A percentile compares a stretch with the other conserved stretches of the same genome.
Conservation (phyloP, 2,113 vertebrate species). For the Tyrannus savana region DNA sequence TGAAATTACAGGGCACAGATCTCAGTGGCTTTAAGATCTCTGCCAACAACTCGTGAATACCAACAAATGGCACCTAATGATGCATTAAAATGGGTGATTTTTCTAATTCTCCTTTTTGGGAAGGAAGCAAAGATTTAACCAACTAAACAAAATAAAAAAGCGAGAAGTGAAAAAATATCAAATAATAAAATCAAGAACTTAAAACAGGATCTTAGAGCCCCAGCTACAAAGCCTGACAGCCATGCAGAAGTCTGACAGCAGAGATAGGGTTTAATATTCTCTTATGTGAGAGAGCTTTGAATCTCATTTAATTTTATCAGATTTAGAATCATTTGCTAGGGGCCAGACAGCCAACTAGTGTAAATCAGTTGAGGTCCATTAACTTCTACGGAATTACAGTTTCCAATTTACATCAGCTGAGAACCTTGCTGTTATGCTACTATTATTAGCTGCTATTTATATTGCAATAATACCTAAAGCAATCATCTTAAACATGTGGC, state of each 20-base stretch:
- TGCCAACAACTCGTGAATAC: background rate
- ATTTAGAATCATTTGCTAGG: constrained; percentile 59
- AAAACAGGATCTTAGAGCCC: constrained; percentile 18
- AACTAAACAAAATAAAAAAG: constrained; percentile 14
- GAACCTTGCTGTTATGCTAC: constrained; percentile 51
- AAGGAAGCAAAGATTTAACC: constrained; percentile 2
- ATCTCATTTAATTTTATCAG: constrained; percentile 71
- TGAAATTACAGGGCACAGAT: constrained; percentile 59
- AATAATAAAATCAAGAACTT: constrained; percentile 57
- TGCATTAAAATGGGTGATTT: background rate
- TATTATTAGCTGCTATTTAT: constrained; percentile 65
- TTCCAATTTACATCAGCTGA: constrained; percentile 66
- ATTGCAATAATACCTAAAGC: constrained; percentile 39
- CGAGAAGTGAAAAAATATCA: constrained; percentile 20
- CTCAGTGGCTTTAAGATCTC: background rate
- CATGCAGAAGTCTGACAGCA: constrained; percentile 16
- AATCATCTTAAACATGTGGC: constrained; percentile 32
- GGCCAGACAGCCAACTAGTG: constrained; percentile 62
- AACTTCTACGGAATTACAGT: constrained; percentile 60
- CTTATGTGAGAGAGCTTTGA: constrained; percentile 49
- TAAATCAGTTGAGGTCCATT: constrained; percentile 69
- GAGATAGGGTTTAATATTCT: constrained; percentile 56
- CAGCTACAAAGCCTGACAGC: constrained; percentile 55
- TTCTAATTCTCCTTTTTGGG: background rate
- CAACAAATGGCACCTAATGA: constrained; percentile 24